Base-by-base conservation (phyloP, 2,797 vertebrate genomes). In the Psittacula derbiana region DNA sequence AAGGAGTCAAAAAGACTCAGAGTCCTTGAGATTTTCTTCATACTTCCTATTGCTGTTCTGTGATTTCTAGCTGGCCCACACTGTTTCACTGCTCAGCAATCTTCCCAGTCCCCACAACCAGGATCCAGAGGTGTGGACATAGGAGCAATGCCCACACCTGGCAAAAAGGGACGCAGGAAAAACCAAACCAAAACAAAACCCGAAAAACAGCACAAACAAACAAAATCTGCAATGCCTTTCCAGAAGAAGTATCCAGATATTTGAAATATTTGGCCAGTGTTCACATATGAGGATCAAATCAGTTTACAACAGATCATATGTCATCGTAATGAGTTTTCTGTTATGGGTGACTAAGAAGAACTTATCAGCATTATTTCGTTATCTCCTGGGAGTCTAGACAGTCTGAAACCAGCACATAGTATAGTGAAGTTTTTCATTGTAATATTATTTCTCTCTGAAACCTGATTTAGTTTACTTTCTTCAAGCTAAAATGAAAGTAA, bases 351-450 rank as follows among this genome's bases (percentile, higher is more conserved):
- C 79, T 90, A 78, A 92, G 86, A 95, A 80, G 86, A 97, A 88
- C 87, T 84, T 86, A 97, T 90, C 94, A 96, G 94, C 0, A 2
- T 96, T 88, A 95, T 97, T 96, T 75, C 49, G 65, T 94, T 94
- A 95, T 93, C 84, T 96, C 57, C 82, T 82, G 87, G 33, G 67
- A 94, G 95, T 96, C 96, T 96, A 97, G 93, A 96, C 92, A 93
- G 76, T 71, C 90, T 96, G 72, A 84, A 94, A 89, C 47, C 66
- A 85, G 76, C 71, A 90, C 78, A 85, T 6, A 69, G 52, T 73
- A 25, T 49, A 88, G 86, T 9, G 25, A 69, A 94, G 70, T 46
- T 95, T 50, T 74, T 79, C 87, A 86, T 81, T 90, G 55, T 87
- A 90, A 94, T 90, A 86, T 71, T 72, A 90, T 91, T 92, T 79